These are phyloP conservation scores for Mimas tiliae DNA, from an alignment of 2,888 invertebrate species.

Conservation along the genomic window DNA sequence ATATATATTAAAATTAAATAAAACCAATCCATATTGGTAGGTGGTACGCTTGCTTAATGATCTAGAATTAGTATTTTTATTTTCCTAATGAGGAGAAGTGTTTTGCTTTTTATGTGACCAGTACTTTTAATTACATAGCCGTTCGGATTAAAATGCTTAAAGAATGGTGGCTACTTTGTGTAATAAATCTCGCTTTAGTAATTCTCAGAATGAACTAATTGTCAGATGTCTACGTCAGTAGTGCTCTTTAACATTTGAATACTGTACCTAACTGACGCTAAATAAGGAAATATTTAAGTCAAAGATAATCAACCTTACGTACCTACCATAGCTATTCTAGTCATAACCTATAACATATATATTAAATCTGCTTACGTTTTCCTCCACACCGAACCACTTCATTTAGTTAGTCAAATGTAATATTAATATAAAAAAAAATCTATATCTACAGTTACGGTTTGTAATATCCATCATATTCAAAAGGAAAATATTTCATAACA, in stretches of 20 bases:
- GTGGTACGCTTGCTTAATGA: slow-evolving; percentile 16
- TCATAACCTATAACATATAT: background rate
- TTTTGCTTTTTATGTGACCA: slow-evolving; percentile 32
- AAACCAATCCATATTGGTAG: slow-evolving; percentile 13
- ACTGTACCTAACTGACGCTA: background rate
- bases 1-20: slow-evolving; percentile 8
- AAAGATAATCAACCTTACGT: background rate
- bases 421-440: background rate
- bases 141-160: slow-evolving; percentile 12
- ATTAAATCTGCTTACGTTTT: background rate
- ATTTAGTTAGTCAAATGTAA: background rate
- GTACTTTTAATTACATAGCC: slow-evolving; percentile 28
- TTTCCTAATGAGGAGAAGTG: slow-evolving; percentile 33
- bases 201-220: slow-evolving; percentile 11
- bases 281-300: background rate
- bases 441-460: background rate
- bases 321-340: background rate
- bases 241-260: slow-evolving; percentile 14
- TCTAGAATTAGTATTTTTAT: slow-evolving; percentile 24
- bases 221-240: background rate
- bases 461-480: background rate
- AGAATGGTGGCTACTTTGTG: slow-evolving; percentile 22
- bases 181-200: slow-evolving; percentile 23
- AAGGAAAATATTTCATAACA: slow-evolving; percentile 31
- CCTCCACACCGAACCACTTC: background rate